Conservation (phyloP, 2,888 invertebrate genomes). For the Caenorhabditis angaria region DNA sequence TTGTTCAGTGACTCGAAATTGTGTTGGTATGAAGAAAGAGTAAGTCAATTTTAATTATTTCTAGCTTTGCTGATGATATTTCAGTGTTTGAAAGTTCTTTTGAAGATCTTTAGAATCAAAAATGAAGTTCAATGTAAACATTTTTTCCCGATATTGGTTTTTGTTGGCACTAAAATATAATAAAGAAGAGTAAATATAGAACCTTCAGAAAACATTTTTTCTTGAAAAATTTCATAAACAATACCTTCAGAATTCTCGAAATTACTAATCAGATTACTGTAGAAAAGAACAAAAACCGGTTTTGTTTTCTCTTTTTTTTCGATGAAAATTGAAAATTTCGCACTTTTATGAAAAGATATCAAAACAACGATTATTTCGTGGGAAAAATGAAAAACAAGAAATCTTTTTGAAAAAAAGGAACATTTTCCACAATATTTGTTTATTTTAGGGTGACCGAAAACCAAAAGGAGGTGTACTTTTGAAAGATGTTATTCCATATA, state of each 20-base stretch:
- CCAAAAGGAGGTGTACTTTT: slow-evolving; percentile 65
- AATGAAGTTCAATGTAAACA: slow-evolving; percentile 8
- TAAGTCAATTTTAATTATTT: slow-evolving; percentile 16
- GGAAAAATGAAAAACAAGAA: neutral
- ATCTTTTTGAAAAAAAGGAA: neutral
- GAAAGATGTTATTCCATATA: slow-evolving; percentile 69
- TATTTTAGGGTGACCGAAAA: slow-evolving; percentile 27
- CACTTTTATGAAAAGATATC: too few relatives aligned
- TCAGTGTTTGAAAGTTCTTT: neutral
- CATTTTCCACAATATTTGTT: neutral
- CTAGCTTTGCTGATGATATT: neutral
- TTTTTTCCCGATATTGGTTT: slow-evolving; percentile 14
- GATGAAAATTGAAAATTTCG: too few relatives aligned
- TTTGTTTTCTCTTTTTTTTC: too few relatives aligned
- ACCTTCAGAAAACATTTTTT: neutral
- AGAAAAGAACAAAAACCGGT: too few relatives aligned
- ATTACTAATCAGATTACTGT: too few relatives aligned
- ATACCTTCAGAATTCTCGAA: too few relatives aligned
- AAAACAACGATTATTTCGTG: too few relatives aligned
- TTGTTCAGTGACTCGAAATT: slow-evolving; percentile 67
- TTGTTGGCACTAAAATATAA: slow-evolving; percentile 7
- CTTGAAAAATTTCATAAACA: neutral
- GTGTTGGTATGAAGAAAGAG: slow-evolving; percentile 62
- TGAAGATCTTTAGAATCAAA: slow-evolving; percentile 6
- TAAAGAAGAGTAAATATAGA: slow-evolving; percentile 7